Base-by-base conservation (phyloP, 2,113 vertebrate genomes). In the Malurus elegans region DNA sequence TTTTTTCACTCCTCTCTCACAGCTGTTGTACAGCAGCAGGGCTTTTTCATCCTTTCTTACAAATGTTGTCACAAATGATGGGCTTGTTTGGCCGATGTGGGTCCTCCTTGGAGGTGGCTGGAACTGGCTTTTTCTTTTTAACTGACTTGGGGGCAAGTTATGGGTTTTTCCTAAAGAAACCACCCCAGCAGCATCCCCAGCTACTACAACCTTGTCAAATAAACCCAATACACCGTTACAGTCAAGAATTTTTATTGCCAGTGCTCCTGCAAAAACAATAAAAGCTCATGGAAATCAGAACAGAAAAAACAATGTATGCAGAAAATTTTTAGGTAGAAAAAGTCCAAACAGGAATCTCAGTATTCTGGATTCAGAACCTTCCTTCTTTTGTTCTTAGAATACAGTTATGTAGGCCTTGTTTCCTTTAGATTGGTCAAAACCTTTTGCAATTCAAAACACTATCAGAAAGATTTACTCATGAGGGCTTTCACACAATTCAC, bases 101-200 rank as follows among this genome's bases (percentile, higher is more conserved):
- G 8, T 72, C 50, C 24, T 45, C 69, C 48, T n/a, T 18, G 6
- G 12, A 70, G 12, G 5, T 40, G 29, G 2, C 25, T 85, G 64
- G 18, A 80, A 45, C 1, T 50, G 28, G 1, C 24, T 45, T 20
- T 25, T 44, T 48, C 28, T 38, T 38, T 38, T 38, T 38, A 38
- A 38, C 38, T 61, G 11, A 66, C 42, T 28, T 23, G 15, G 7
- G 13, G 12, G 5, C 15, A 65, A 56, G 6, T 60, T 80, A 16
- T 12, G 8, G 20, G 23, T 5, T 84, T 14, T 38, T 44, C 45
- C 42, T 10, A 25, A 21, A 65, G 50, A 64, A 70, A 2, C 8
- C 10, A 64, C 18, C 5, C 5, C 10, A 5, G 1, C 10, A 61
- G 15, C 28, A 34, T 2, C 1, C 19, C 3, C 12, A 50, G 42